Percentiles rank a stretch among this genome's conserved stretches.
These are phyloP conservation scores for Bombus fervidus DNA, from an alignment of 1,140 invertebrate species.

Conservation along the genomic window DNA sequence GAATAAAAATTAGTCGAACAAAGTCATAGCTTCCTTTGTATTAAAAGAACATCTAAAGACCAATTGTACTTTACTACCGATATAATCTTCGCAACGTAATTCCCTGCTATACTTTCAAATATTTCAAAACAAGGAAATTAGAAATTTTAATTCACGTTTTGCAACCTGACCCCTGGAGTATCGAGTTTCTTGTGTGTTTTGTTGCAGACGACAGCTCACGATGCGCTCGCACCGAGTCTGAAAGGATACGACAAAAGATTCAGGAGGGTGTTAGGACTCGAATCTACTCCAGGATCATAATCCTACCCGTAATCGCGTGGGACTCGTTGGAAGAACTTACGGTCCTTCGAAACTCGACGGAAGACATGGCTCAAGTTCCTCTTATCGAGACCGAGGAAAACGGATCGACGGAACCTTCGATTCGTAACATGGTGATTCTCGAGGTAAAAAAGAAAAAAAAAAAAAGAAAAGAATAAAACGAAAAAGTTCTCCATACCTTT, in stretches of 20 bases:
- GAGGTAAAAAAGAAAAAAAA: too few species aligned
- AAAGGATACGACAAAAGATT: conserved; percentile 53
- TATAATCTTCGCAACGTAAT: not conserved
- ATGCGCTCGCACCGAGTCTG: conserved; percentile 51
- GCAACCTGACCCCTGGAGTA: not conserved
- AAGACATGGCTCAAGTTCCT: conserved; percentile 65
- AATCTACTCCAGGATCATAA: conserved; percentile 50
- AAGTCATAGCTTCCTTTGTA: not conserved
- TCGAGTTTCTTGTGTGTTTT: conserved; percentile 25
- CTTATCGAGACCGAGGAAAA: conserved; percentile 47
- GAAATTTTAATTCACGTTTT: not conserved
- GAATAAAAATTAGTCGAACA: not conserved
- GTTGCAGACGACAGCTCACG: conserved; percentile 49
- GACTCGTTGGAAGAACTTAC: conserved; percentile 1
- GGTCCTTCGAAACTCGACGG: not conserved
- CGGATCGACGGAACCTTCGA: conserved; percentile 17
- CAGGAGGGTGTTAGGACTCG: conserved; percentile 45
- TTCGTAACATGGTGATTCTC: conserved; percentile 64
- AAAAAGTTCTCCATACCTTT: not conserved
- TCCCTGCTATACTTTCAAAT: not conserved
- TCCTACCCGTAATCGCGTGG: conserved; percentile 36
- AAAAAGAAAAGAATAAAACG: not conserved
- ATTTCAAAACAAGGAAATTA: not conserved
- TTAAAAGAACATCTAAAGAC: not conserved
- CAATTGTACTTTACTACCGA: conserved; percentile 3